Percentiles rank a stretch among this genome's conserved stretches.
These are phyloP conservation scores for Cepaea nemoralis DNA, from an alignment of 1,140 invertebrate genomes.

Conservation along the genomic window DNA sequence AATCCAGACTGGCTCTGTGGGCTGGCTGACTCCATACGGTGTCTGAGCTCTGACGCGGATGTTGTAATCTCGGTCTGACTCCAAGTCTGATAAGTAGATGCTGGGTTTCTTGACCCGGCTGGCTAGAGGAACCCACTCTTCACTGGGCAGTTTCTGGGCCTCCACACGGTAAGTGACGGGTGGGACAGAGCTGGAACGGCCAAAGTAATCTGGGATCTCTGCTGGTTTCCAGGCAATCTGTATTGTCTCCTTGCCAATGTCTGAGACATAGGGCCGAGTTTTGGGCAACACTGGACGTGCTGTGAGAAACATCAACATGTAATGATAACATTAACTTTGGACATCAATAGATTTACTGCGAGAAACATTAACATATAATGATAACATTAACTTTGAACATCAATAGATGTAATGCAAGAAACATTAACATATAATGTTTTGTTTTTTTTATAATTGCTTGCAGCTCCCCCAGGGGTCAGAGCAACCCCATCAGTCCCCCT, in stretches of 20 bases:
- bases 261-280: conserved; percentile 60
- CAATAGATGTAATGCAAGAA: too few species aligned
- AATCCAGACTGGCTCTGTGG: conserved; percentile 62
- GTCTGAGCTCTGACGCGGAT: conserved; percentile 66
- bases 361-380: too few species aligned
- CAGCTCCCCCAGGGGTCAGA: too few species aligned
- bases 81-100: conserved; percentile 60
- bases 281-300: conserved; percentile 58
- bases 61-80: conserved; percentile 61
- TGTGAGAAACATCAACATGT: conserved; percentile 41
- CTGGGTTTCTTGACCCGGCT: conserved; percentile 57
- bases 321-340: too few species aligned
- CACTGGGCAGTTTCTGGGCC: conserved; percentile 60
- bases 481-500: too few species aligned
- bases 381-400: too few species aligned
- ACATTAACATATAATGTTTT: too few species aligned
- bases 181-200: conserved; percentile 42
- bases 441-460: too few species aligned
- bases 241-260: conserved; percentile 63
- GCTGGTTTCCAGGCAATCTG: conserved; percentile 65
- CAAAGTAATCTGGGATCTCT: conserved; percentile 35
- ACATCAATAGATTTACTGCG: too few species aligned
- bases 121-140: conserved; percentile 63
- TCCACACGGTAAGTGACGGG: conserved; percentile 64
- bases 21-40: conserved; percentile 65